A percentile compares a stretch with the other conserved stretches of the same genome.
Evolutionary conservation across 2,113 vertebrate genomes (phyloP).

Genomic region (Spea bombifrons): DNA sequence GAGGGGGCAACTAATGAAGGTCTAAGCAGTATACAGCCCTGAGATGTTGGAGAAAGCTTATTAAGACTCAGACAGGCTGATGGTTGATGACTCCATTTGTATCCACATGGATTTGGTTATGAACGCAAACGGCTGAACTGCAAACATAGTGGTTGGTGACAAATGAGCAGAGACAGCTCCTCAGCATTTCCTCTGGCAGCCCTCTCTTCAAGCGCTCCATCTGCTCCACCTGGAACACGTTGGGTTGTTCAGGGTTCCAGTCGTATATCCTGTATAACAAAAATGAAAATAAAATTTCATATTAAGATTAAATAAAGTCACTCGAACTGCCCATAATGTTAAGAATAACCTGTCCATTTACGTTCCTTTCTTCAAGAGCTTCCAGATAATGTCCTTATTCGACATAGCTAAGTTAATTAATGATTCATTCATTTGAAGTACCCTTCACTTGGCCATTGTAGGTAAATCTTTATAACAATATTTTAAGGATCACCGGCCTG

Average conservation of each 20-base stretch:
- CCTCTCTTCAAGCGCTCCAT: constrained; percentile 82
- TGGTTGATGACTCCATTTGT: constrained; percentile 60
- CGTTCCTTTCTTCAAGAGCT: too few relatives aligned
- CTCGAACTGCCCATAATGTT: too few relatives aligned
- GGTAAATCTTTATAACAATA: too few relatives aligned
- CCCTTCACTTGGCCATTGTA: too few relatives aligned
- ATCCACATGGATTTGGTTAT: constrained; percentile 48
- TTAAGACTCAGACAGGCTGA: constrained; percentile 53
- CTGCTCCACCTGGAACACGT: constrained; percentile 92
- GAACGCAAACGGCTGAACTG: constrained; percentile 58
- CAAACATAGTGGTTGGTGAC: constrained; percentile 68
- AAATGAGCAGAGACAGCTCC: constrained; percentile 76
- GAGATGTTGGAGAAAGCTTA: constrained; percentile 45
- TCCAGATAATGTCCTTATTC: too few relatives aligned
- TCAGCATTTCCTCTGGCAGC: constrained; percentile 77
- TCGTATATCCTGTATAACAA: constrained; percentile 82
- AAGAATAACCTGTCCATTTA: too few relatives aligned
- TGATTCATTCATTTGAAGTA: too few relatives aligned
- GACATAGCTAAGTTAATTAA: too few relatives aligned
- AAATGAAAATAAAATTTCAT: not conserved
- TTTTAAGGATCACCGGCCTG: too few relatives aligned
- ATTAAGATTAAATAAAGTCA: too few relatives aligned
- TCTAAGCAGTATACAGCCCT: constrained; percentile 25
- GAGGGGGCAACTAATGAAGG: constrained; percentile 54
- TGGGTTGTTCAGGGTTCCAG: constrained; percentile 78